Percentiles rank a stretch among this genome's conserved stretches.
Evolutionary conservation across 2,888 invertebrate species (phyloP).

Genomic region (Drosophila diplacantha): DNA sequence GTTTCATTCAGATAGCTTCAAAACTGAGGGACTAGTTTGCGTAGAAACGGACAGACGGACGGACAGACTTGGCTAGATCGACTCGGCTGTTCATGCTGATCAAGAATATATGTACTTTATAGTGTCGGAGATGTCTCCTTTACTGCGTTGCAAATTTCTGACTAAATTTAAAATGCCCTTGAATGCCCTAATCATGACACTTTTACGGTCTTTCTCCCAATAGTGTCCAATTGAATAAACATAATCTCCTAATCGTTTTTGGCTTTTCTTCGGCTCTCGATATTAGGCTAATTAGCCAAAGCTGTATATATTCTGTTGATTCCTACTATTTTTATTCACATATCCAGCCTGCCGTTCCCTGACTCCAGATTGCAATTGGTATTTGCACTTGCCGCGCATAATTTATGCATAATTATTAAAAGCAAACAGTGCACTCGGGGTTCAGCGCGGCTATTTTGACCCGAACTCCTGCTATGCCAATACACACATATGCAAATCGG

Average conservation of each 20-base stretch:
- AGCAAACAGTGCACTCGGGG: constrained; percentile 43
- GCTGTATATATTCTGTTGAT: neutral
- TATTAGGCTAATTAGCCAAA: constrained; percentile 1
- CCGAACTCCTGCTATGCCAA: constrained; percentile 10
- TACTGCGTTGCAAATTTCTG: no score
- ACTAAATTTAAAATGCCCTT: no score
- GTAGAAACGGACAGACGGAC: no score
- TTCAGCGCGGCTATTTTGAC: constrained; percentile 12
- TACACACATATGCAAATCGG: constrained; percentile 27
- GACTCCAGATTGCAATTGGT: constrained; percentile 21
- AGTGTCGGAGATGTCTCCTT: no score
- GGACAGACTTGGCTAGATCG: no score
- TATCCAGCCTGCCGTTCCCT: constrained; percentile 2
- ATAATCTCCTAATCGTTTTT: neutral
- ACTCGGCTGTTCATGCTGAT: no score
- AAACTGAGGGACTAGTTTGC: no score
- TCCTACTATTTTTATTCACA: constrained; percentile 8
- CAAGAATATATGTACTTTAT: no score
- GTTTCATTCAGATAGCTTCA: no score
- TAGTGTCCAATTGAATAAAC: neutral
- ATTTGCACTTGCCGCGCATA: constrained; percentile 55
- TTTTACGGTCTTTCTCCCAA: no score
- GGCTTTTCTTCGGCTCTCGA: neutral
- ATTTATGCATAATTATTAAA: constrained; percentile 64
- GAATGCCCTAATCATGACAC: neutral